Evolutionary conservation across 92 coral and sea anemone species (phyloP).

Genomic region (Nematostella vectensis): DNA sequence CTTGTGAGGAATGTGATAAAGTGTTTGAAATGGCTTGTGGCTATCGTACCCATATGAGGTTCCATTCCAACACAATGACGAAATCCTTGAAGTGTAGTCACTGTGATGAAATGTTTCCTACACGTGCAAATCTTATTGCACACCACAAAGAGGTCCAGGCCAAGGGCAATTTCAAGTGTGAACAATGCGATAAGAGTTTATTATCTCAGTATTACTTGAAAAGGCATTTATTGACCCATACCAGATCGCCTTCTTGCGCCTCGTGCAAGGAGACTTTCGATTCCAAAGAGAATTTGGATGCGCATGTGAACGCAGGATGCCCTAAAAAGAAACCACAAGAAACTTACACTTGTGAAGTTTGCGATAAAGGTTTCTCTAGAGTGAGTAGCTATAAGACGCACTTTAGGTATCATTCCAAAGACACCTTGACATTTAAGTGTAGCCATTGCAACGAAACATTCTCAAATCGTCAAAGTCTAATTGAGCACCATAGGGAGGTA

Average conservation of each 20-base stretch:
- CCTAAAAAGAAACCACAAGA: too few relatives aligned
- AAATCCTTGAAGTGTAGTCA: slow-evolving; percentile 1
- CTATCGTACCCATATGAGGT: slow-evolving; percentile 1
- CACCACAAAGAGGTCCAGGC: slow-evolving; percentile 3
- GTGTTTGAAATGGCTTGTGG: slow-evolving; percentile 1
- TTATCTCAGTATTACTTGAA: background rate
- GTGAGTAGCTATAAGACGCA: slow-evolving; percentile 5
- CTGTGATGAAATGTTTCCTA: slow-evolving; percentile 6
- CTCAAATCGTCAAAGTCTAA: slow-evolving; percentile 3
- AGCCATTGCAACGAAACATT: slow-evolving; percentile 12
- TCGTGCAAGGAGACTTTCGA: background rate
- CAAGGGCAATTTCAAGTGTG: slow-evolving; percentile 1
- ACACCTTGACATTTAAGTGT: slow-evolving; percentile 12
- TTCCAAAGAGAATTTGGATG: background rate
- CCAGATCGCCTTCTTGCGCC: background rate
- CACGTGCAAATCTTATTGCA: background rate
- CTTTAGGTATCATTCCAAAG: slow-evolving; percentile 8
- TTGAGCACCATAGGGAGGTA: slow-evolving; percentile 1
- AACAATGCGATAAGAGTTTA: slow-evolving; percentile 15
- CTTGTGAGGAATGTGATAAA: slow-evolving; percentile 13
- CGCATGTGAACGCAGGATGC: background rate
- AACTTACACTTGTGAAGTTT: slow-evolving; percentile 1
- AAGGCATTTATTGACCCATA: slow-evolving; percentile 4
- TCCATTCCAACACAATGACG: background rate
- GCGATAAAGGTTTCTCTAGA: slow-evolving; percentile 6